Percentiles rank a stretch among this genome's conserved stretches.
phyloP scores from a whole-genome alignment of 2,113 vertebrate genomes.

The Microtus richardsoni region DNA sequence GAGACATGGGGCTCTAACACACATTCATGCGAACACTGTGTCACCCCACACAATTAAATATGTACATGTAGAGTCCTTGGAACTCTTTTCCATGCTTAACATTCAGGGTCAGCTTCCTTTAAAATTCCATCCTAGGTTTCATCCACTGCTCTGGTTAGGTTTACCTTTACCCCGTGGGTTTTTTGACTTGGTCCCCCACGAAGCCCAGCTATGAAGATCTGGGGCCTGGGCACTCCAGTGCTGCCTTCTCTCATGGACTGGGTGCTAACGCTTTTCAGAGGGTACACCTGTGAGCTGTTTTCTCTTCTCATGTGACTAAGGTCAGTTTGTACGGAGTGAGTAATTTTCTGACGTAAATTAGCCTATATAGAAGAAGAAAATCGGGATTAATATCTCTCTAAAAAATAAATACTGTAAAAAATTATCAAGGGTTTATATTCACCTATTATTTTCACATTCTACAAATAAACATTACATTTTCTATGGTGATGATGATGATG shows the following conservation, averaged over 20 bases:
- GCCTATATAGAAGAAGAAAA: slow-evolving; percentile 86
- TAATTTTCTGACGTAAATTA: slow-evolving; percentile 90
- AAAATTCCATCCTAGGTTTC: slow-evolving; percentile 84
- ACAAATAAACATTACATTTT: not conserved
- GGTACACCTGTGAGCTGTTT: slow-evolving; percentile 91
- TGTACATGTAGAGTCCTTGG: slow-evolving; percentile 1
- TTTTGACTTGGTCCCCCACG: slow-evolving; percentile 85
- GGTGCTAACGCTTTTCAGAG: slow-evolving; percentile 81
- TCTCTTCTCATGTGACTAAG: slow-evolving; percentile 94
- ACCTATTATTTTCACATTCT: not conserved
- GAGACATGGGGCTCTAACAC: not conserved
- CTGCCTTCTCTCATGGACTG: slow-evolving; percentile 88
- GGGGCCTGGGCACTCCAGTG: slow-evolving; percentile 89
- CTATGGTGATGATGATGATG: not conserved
- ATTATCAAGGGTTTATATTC: not conserved
- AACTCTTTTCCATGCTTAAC: not conserved
- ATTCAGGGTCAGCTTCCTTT: not conserved
- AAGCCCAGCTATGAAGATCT: slow-evolving; percentile 91
- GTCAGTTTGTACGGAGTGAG: slow-evolving; percentile 91
- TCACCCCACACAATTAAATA: not conserved
- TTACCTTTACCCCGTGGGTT: slow-evolving; percentile 82
- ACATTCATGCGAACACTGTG: not conserved
- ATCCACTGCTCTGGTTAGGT: slow-evolving; percentile 91
- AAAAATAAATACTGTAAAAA: not conserved
- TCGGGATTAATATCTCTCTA: not conserved